These are phyloP conservation scores for Polydrusus pterygomalis DNA, from an alignment of 2,888 invertebrate species.

Conservation along the genomic window DNA sequence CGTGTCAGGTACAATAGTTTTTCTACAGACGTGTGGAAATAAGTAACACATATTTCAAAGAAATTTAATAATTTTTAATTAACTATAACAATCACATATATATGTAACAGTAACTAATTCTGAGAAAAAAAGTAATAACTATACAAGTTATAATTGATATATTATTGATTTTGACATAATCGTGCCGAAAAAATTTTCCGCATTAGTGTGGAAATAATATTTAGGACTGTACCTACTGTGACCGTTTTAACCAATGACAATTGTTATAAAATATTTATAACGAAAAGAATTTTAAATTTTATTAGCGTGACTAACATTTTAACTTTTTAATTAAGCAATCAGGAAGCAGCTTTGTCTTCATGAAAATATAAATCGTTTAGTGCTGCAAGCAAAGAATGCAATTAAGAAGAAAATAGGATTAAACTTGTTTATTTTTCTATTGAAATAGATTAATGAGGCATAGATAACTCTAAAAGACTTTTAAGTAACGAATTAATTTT, in stretches of 20 bases:
- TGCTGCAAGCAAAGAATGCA: background rate
- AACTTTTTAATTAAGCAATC: slow-evolving; percentile 14
- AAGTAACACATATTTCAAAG: too few species aligned
- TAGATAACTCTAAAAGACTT: background rate
- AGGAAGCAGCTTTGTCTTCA: background rate
- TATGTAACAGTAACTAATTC: too few species aligned
- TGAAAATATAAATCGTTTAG: slow-evolving; percentile 8
- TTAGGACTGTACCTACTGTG: too few species aligned
- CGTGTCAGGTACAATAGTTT: too few species aligned
- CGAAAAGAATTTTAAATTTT: background rate
- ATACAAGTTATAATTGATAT: too few species aligned
- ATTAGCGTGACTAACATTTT: slow-evolving; percentile 8
- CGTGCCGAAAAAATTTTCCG: too few species aligned
- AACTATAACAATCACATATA: too few species aligned
- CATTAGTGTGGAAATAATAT: too few species aligned
- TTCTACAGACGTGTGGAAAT: too few species aligned
- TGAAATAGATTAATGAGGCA: slow-evolving; percentile 12
- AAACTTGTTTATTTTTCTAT: slow-evolving; percentile 5
- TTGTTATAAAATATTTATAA: background rate
- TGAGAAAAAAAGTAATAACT: too few species aligned
- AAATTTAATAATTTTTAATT: too few species aligned
- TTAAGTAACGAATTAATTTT: background rate
- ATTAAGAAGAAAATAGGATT: slow-evolving; percentile 8
- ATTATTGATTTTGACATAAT: too few species aligned
- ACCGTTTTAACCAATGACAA: background rate